Evolutionary conservation across 2,797 vertebrate species (phyloP).

Genomic region (Peromyscus melanophrys): DNA sequence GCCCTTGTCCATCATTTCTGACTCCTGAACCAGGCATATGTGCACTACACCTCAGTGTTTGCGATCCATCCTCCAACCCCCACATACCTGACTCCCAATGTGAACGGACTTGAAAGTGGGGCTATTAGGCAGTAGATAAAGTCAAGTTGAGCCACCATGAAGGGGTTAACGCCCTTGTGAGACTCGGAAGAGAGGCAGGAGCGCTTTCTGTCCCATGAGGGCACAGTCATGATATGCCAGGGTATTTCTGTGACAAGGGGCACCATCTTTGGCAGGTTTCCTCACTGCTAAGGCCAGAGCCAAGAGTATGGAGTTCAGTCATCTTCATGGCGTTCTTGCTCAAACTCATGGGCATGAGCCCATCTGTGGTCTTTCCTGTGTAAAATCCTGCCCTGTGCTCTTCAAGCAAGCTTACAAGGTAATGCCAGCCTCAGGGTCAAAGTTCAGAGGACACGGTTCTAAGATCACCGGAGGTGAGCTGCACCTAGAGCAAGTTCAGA

Average conservation of each 20-base stretch:
- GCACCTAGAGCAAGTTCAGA: background rate
- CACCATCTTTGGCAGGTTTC: background rate
- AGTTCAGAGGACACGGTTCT: background rate
- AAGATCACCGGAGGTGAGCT: conserved; percentile 2
- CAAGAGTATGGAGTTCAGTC: background rate
- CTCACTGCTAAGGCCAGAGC: background rate
- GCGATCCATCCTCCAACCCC: background rate
- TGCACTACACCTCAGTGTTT: background rate
- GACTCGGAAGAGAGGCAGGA: background rate
- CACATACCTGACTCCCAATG: background rate
- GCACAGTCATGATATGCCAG: background rate
- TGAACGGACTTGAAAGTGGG: background rate
- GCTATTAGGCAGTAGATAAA: background rate
- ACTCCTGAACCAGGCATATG: background rate
- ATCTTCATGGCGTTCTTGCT: background rate
- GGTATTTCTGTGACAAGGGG: background rate
- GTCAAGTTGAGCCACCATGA: background rate
- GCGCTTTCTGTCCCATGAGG: background rate
- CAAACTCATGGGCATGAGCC: background rate
- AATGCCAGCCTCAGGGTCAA: background rate
- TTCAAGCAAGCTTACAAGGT: background rate
- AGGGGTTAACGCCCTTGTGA: background rate
- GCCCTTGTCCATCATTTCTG: background rate
- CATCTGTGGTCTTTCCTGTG: background rate
- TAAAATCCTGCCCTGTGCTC: background rate